Base-by-base conservation (phyloP, 1,140 invertebrate genomes). In the Saccostrea echinata region DNA sequence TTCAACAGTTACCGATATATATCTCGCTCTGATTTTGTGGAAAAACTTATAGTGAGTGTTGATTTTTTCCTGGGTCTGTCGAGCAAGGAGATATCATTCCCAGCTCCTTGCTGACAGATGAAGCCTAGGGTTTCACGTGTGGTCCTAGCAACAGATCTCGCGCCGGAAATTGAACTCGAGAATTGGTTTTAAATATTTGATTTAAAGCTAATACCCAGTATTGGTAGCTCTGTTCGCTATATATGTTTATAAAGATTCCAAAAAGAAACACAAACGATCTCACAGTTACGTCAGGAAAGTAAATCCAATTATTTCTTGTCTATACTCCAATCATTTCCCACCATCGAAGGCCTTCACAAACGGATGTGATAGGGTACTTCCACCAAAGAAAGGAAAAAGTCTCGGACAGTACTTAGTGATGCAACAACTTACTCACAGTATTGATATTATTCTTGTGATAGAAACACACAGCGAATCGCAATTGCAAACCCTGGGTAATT, bases 141-240 rank as follows among this genome's bases (percentile, higher is more conserved):
- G 68, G 68, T 76, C 68, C 68, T 76, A 76, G 68, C 68, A 76
- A 30, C 68, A 76, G 68, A 76, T 76, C 27, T 33, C 27, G 27
- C 30, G 68, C 68, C 68, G 68, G 68, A 76, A 76, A 76, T 76
- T 76, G 68, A 76, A 76, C 68, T 76, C 24, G 24, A 76, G 68
- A 76, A 76, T 76, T 30, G 68, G 68, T 76, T 76, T 76, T 76
- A 76, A 76, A 76, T 76, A 76, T 76, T 76, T 76, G 68, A 76
- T 30, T 76, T 76, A 76, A 76, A 76, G 68, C 24, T 76, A 76
- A 76, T 76, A 76, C 24, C 11, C 68, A 76, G 24, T 76, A 76
- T 76, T 76, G 24, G 68, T 76, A 76, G 68, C 68, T 33, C 24
- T 76, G 68, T 76, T 76, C 68, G 27, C 68, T 76, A 76, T 76